phyloP scores from a whole-genome alignment of 2,113 vertebrate genomes.

The Seriola quinqueradiata region DNA sequence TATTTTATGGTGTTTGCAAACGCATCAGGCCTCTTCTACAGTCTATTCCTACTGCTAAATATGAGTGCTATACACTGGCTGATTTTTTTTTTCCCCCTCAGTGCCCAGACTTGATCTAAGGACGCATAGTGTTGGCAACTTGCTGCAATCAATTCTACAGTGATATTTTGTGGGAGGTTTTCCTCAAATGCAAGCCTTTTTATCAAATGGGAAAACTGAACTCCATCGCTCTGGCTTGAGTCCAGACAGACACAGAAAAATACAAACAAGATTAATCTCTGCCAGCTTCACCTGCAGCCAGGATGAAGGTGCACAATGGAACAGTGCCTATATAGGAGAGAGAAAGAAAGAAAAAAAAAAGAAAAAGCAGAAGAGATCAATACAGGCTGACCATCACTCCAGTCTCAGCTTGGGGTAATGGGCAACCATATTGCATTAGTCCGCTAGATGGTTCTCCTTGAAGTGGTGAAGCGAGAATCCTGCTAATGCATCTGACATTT shows the following conservation, averaged over 20 bases:
- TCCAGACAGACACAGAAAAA: constrained; percentile 71
- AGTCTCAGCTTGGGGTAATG: constrained; percentile 76
- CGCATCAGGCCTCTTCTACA: constrained; percentile 10
- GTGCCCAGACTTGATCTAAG: constrained; percentile 48
- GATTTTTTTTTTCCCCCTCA: constrained; percentile 5
- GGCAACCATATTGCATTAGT: constrained; percentile 82
- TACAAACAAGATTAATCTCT: constrained; percentile 75
- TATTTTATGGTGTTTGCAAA: constrained; percentile 49
- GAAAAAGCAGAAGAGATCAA: constrained; percentile 63
- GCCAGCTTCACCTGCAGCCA: constrained; percentile 73
- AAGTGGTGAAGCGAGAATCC: constrained; percentile 79
- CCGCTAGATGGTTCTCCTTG: constrained; percentile 76
- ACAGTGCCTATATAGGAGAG: constrained; percentile 55
- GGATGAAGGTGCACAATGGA: constrained; percentile 59
- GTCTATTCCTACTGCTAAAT: constrained; percentile 27
- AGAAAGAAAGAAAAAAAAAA: constrained; percentile 21
- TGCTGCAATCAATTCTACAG: constrained; percentile 71
- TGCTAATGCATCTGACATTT: constrained; percentile 83
- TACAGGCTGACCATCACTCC: constrained; percentile 76
- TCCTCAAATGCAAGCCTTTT: constrained; percentile 69
- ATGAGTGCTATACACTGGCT: constrained; percentile 22
- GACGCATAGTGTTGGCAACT: constrained; percentile 66
- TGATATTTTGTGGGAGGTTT: constrained; percentile 71
- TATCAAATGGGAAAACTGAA: constrained; percentile 71
- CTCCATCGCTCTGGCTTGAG: constrained; percentile 59